These are phyloP conservation scores for Cochlearius cochlearius DNA, from an alignment of 2,113 vertebrate genomes.

Conservation along the genomic window DNA sequence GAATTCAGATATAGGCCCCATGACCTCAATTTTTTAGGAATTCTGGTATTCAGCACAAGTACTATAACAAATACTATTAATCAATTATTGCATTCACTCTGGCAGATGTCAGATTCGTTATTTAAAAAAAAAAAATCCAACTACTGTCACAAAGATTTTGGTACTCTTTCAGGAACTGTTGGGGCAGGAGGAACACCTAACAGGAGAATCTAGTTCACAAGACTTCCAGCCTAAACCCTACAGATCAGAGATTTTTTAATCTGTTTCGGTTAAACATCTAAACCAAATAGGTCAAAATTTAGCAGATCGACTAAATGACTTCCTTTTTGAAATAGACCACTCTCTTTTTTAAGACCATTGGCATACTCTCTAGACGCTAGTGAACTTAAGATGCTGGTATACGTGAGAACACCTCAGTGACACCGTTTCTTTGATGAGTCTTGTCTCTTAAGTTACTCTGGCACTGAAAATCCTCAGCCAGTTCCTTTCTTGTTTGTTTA, in stretches of 20 bases:
- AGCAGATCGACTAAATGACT: neutral
- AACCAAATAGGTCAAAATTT: neutral
- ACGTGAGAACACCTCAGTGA: neutral
- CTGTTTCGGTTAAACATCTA: neutral
- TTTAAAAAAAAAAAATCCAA: accelerated
- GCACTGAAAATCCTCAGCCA: neutral
- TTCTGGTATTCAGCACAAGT: neutral
- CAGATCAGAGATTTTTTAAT: neutral
- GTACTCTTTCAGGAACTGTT: neutral
- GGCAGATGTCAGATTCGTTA: neutral
- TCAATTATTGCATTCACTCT: neutral
- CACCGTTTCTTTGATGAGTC: neutral
- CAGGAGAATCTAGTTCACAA: neutral
- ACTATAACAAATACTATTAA: neutral
- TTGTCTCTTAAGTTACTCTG: neutral
- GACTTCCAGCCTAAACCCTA: neutral
- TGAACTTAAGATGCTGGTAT: too few relatives aligned
- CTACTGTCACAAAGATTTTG: neutral
- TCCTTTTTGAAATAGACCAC: neutral
- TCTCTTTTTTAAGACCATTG: neutral
- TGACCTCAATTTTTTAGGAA: neutral
- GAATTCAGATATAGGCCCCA: neutral
- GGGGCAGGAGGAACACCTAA: neutral
- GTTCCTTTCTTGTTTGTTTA: neutral
- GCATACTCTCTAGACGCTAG: neutral